Evolutionary conservation across 2,888 invertebrate species (phyloP).

Genomic region (Campopleginae sp.): DNA sequence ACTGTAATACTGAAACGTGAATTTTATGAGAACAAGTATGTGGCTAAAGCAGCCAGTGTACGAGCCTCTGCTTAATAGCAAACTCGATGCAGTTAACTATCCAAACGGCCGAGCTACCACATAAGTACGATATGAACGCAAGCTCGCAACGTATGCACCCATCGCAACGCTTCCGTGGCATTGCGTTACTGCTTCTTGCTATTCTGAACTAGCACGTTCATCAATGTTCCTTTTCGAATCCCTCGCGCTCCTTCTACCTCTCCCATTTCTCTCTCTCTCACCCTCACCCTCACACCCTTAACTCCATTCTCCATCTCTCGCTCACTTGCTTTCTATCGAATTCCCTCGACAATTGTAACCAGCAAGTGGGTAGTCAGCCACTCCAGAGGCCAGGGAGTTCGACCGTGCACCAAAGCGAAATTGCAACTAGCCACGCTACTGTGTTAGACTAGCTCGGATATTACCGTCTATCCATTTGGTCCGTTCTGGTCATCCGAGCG

Average conservation of each 20-base stretch:
- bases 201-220: constrained; percentile 71
- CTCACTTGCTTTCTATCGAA: constrained; percentile 54
- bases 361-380: constrained; percentile 49
- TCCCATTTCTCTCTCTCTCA: constrained; percentile 22
- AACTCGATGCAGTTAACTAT: constrained; percentile 75
- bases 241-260: background rate
- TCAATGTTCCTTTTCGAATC: constrained; percentile 72
- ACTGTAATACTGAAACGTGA: background rate
- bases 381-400: constrained; percentile 60
- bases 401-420: constrained; percentile 67
- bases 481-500: constrained; percentile 41
- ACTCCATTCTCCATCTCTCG: constrained; percentile 45
- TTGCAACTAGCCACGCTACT: constrained; percentile 73
- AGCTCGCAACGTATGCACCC: constrained; percentile 77
- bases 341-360: constrained; percentile 54
- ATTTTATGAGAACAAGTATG: constrained; percentile 23
- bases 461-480: constrained; percentile 53
- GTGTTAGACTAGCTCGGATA: constrained; percentile 57
- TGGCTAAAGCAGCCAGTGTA: background rate
- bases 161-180: constrained; percentile 77
- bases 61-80: constrained; percentile 42
- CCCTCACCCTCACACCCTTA: constrained; percentile 53
- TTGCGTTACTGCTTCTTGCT: constrained; percentile 77
- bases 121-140: constrained; percentile 69
- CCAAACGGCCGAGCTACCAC: constrained; percentile 71